A percentile compares a stretch with the other conserved stretches of the same genome.
Evolutionary conservation across 2,797 vertebrate genomes (phyloP).

Genomic region (Danio jaintianensis): DNA sequence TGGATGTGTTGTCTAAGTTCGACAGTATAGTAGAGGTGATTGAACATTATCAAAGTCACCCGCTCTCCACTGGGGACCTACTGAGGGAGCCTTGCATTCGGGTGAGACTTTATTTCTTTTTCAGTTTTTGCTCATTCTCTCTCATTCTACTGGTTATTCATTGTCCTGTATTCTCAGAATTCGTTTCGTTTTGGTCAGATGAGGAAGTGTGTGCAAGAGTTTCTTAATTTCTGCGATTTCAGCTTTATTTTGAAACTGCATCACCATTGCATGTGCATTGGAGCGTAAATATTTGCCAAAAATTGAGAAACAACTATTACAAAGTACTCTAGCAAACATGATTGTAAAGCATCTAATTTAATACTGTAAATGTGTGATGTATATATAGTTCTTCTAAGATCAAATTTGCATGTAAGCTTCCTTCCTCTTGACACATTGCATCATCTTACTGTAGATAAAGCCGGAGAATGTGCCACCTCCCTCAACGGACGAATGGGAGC

Average conservation of each 20-base stretch:
- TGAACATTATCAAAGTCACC: slow-evolving; percentile 69
- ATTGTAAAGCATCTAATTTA: not conserved
- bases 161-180: not conserved
- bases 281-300: not conserved
- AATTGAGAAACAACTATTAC: not conserved
- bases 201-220: slow-evolving; percentile 33
- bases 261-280: not conserved
- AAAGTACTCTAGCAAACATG: not conserved
- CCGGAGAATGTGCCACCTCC: slow-evolving; percentile 70
- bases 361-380: not conserved
- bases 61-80: slow-evolving; percentile 57
- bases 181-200: slow-evolving; percentile 25
- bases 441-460: slow-evolving; percentile 68
- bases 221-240: slow-evolving; percentile 10
- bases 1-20: slow-evolving; percentile 69
- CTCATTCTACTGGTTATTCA: not conserved
- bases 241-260: not conserved
- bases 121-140: not conserved
- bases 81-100: slow-evolving; percentile 74
- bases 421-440: not conserved
- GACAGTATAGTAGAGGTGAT: slow-evolving; percentile 74
- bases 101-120: slow-evolving; percentile 61
- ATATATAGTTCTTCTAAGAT: not conserved
- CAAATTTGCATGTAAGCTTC: not conserved
- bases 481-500: slow-evolving; percentile 82